phyloP scores from a whole-genome alignment of 53 echinoderm and acorn worm genomes.

The Pentamera pediparva region DNA sequence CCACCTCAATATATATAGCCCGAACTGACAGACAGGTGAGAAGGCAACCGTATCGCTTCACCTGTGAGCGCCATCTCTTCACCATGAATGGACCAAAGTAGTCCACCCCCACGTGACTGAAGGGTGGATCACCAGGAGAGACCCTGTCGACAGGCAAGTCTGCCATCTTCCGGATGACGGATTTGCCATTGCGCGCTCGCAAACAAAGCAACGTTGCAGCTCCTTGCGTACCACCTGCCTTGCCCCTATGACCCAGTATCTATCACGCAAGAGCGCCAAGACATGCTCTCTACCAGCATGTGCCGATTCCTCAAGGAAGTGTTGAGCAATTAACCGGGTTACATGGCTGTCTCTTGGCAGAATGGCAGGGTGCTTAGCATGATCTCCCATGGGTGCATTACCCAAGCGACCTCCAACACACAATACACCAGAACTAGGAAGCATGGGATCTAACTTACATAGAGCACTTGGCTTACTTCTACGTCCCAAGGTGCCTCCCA shows the following conservation, averaged over 20 bases:
- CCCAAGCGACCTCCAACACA: constrained; percentile 36
- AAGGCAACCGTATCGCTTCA: constrained; percentile 56
- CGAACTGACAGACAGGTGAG: constrained; percentile 51
- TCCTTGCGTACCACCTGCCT: constrained; percentile 38
- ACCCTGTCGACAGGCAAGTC: constrained; percentile 52
- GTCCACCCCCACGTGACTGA: constrained; percentile 58
- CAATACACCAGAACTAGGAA: constrained; percentile 21
- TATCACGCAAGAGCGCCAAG: constrained; percentile 10
- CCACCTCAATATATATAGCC: constrained; percentile 55
- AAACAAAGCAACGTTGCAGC: constrained; percentile 32
- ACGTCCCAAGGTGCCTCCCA: not conserved
- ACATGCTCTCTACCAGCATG: constrained; percentile 39
- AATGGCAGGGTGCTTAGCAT: constrained; percentile 36
- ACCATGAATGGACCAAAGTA: constrained; percentile 58
- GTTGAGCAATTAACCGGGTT: not conserved
- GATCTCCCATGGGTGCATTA: constrained; percentile 16
- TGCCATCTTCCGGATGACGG: constrained; percentile 48
- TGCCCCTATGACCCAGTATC: constrained; percentile 50
- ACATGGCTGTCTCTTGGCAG: constrained; percentile 25
- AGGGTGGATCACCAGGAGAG: constrained; percentile 43
- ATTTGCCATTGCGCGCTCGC: constrained; percentile 8
- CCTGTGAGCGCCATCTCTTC: constrained; percentile 38
- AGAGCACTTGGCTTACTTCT: constrained; percentile 16
- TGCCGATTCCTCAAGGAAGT: constrained; percentile 2
- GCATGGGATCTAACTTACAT: constrained; percentile 14